phyloP scores from a whole-genome alignment of 1,140 invertebrate genomes.

The Cepaea nemoralis region DNA sequence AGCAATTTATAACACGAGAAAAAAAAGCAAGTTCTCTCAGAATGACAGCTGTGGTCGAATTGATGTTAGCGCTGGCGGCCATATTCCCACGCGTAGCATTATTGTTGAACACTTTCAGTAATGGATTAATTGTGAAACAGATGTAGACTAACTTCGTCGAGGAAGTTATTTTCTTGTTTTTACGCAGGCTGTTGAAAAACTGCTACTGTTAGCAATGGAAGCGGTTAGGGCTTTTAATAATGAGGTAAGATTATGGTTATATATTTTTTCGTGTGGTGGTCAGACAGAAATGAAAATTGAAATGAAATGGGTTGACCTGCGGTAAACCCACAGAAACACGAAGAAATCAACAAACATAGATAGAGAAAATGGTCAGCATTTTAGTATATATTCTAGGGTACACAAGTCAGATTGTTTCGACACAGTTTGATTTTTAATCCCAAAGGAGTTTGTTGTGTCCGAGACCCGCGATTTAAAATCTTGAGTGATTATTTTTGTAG shows the following conservation, averaged over 20 bases:
- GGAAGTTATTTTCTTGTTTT: not conserved
- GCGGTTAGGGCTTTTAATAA: conserved; percentile 69
- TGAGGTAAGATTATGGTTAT: conserved; percentile 59
- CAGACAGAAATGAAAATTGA: too few relatives aligned
- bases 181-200: not conserved
- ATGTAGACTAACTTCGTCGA: not conserved
- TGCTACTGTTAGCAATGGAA: conserved; percentile 54
- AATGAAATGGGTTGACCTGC: too few relatives aligned
- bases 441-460: too few relatives aligned
- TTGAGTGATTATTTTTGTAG: too few relatives aligned
- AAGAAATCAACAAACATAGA: not conserved
- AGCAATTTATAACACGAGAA: too few relatives aligned
- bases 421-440: not conserved
- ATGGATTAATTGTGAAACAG: not conserved
- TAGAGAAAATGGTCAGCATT: not conserved
- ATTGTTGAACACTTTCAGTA: not conserved
- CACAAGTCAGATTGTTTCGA: not conserved
- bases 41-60: not conserved
- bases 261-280: not conserved
- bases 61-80: not conserved
- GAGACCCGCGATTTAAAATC: too few relatives aligned
- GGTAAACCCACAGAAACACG: too few relatives aligned
- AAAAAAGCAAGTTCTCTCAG: too few relatives aligned
- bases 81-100: conserved; percentile 4
- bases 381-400: not conserved